phyloP scores from a whole-genome alignment of 2,113 vertebrate species.

The Ibidorhyncha struthersii region DNA sequence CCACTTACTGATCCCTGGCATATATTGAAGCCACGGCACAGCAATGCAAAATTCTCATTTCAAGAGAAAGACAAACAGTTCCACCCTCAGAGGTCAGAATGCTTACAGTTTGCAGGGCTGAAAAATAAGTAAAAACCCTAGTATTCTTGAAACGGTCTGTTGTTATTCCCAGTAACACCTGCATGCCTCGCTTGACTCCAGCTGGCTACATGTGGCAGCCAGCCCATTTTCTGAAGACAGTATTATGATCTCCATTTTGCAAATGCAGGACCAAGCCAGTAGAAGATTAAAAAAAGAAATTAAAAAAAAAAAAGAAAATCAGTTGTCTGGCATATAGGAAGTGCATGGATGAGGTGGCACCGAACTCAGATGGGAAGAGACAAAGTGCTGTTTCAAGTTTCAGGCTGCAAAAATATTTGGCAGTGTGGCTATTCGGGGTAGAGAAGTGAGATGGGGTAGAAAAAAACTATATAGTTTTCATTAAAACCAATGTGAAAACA shows the following conservation, averaged over 20 bases:
- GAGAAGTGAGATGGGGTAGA: neutral
- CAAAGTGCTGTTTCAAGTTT: neutral
- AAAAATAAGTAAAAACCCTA: neutral
- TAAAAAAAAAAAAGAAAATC: neutral
- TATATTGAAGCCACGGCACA: neutral
- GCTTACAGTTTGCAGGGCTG: neutral
- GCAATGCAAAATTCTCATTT: neutral
- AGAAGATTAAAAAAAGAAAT: neutral
- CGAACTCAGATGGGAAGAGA: neutral
- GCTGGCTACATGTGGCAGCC: neutral
- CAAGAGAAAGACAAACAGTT: neutral
- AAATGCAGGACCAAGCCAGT: neutral
- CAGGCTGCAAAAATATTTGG: neutral
- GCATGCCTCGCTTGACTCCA: neutral
- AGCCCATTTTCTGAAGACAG: neutral
- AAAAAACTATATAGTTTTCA: neutral
- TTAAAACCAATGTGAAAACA: neutral
- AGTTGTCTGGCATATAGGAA: neutral
- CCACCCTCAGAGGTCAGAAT: neutral
- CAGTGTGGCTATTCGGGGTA: neutral
- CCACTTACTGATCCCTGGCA: neutral
- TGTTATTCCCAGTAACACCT: neutral
- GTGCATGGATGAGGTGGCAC: neutral
- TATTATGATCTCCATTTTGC: neutral
- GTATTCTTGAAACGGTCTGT: neutral